Percentiles rank a stretch among this genome's conserved stretches.
Evolutionary conservation across 2,797 vertebrate species (phyloP).

Genomic region (Nyctibius grandis): DNA sequence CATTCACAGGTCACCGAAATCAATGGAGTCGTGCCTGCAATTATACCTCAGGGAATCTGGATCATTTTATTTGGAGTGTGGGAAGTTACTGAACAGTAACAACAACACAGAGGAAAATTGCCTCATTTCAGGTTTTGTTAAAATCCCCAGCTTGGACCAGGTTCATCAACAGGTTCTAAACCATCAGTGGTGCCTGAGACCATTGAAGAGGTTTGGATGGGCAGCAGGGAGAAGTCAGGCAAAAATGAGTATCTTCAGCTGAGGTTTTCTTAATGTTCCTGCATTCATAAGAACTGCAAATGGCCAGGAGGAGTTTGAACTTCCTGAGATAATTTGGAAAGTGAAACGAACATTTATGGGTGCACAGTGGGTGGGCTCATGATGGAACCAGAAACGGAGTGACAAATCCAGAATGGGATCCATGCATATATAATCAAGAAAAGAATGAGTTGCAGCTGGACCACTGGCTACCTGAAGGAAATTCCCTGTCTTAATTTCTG

Average conservation of each 20-base stretch:
- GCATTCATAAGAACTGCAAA: not conserved
- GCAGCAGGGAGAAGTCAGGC: not conserved
- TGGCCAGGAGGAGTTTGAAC: not conserved
- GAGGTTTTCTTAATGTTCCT: not conserved
- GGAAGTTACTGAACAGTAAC: conserved; percentile 2
- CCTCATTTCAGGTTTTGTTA: not conserved
- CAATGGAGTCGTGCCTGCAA: conserved; percentile 1
- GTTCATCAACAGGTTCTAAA: not conserved
- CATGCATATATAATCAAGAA: rapidly evolving
- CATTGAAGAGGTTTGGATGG: not conserved
- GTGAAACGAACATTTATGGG: not conserved
- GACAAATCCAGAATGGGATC: not conserved
- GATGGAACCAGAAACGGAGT: not conserved
- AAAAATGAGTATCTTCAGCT: not conserved
- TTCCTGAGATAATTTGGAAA: not conserved
- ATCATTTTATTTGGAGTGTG: not conserved
- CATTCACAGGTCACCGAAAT: conserved; percentile 49
- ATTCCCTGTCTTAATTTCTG: not conserved
- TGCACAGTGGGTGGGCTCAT: not conserved
- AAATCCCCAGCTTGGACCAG: not conserved
- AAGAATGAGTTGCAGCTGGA: not conserved
- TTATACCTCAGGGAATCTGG: not conserved
- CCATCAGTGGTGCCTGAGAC: not conserved
- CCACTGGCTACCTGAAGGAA: not conserved
- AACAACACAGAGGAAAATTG: not conserved